Evolutionary conservation across 2,113 vertebrate species (phyloP).

Genomic region (Jaculus jaculus): DNA sequence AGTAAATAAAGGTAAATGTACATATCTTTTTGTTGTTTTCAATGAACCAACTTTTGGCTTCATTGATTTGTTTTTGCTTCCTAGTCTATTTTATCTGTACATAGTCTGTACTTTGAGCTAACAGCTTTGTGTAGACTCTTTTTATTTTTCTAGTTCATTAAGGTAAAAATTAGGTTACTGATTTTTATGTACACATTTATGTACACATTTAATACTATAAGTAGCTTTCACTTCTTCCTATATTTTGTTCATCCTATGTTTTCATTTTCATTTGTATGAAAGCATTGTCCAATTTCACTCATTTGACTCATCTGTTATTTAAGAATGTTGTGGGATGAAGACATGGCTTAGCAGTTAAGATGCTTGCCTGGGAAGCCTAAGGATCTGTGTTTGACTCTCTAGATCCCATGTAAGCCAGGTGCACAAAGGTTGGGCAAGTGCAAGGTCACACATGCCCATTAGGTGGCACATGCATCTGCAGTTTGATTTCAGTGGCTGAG

Average conservation of each 20-base stretch:
- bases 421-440: too few species aligned
- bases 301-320: not conserved
- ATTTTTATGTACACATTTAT: not conserved
- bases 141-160: constrained; percentile 12
- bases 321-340: not conserved
- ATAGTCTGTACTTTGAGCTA: not conserved
- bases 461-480: too few species aligned
- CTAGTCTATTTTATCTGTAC: not conserved
- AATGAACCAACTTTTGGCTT: constrained; percentile 25
- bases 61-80: constrained; percentile 11
- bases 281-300: constrained; percentile 25
- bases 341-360: too few species aligned
- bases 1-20: too few species aligned
- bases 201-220: not conserved
- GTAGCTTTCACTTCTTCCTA: not conserved
- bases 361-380: too few species aligned
- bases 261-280: constrained; percentile 36
- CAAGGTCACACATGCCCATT: too few species aligned
- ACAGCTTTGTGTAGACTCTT: not conserved
- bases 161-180: not conserved
- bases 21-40: not conserved
- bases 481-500: too few species aligned
- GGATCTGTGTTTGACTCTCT: too few species aligned
- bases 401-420: too few species aligned
- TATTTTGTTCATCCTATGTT: not conserved